Evolutionary conservation across 2,113 vertebrate species (phyloP), one percentile per base, ranked within the genome.

Genomic region (Hypomesus transpacificus): DNA sequence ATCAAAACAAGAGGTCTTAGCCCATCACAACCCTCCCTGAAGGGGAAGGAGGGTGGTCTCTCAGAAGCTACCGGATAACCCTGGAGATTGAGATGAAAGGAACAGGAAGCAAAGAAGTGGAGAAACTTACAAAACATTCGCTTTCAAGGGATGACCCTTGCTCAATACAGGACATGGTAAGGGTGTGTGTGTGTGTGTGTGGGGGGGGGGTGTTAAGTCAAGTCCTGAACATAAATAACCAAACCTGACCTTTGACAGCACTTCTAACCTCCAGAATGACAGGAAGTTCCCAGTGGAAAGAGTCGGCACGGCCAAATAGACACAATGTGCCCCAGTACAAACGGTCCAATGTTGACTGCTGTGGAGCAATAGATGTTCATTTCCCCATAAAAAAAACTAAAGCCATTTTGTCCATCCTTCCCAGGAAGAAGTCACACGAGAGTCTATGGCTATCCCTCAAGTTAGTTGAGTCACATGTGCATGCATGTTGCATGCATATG

Each of bases 181-280:
- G 1, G 7, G 39, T 46, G 39, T 46, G 9, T 11, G 39, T 46
- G 39, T 46, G 39, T 46, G 39, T 9, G 9, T 8, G 39, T 8
- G 39, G 39, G 39, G 39, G 39, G 39, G 39, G 7, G 2, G 1
- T 46, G 39, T 82, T 80, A 67, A 60, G 52, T 70, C 21, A 70
- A 31, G 1, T 21, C 51, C 54, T 70, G 22, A 80, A 82, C 77
- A 56, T 74, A 79, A 78, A 85, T 79, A 81, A 71, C 28, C 52
- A 26, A 24, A 60, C 3, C 5, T 67, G 39, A 75, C 68, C 75
- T 80, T 66, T 76, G 72, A 68, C 74, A 24, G 3, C 64, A 26
- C 63, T 69, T 56, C 68, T 60, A 58, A 18, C 57, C 39, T 20
- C 31, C 61, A 73, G 70, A 3, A 84, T 24, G 8, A 52, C 65